Evolutionary conservation across 2,888 invertebrate genomes (phyloP).

Genomic region (Agrotis segetum): DNA sequence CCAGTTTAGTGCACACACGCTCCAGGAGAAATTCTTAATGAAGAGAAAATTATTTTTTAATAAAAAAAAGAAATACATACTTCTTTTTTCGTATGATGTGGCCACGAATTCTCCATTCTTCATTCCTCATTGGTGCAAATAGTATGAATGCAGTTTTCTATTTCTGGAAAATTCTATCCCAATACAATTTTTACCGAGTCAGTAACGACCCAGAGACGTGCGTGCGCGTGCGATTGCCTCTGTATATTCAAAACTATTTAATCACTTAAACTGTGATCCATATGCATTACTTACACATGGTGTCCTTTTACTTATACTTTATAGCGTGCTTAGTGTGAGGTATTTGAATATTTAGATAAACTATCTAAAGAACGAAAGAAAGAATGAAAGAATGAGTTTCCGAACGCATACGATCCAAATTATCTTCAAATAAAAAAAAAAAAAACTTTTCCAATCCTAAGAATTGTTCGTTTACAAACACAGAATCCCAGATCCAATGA

Average conservation of each 20-base stretch:
- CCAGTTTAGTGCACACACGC: no score
- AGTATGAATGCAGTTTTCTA: not conserved
- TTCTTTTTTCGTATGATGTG: no score
- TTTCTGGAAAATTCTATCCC: not conserved
- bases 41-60: no score
- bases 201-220: constrained; percentile 55
- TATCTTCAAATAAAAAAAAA: no score
- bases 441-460: no score
- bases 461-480: no score
- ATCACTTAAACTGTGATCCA: constrained; percentile 70
- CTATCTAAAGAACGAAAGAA: not conserved
- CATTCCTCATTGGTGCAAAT: not conserved
- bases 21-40: no score
- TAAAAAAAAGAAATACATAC: no score
- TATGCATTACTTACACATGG: constrained; percentile 68
- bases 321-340: constrained; percentile 11
- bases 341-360: not conserved
- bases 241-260: constrained; percentile 74
- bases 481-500: no score
- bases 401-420: no score
- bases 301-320: constrained; percentile 57
- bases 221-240: constrained; percentile 70
- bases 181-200: constrained; percentile 11
- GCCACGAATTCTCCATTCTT: no score
- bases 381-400: no score